phyloP scores from a whole-genome alignment of 1,140 invertebrate genomes.

The Danaus plexippus region DNA sequence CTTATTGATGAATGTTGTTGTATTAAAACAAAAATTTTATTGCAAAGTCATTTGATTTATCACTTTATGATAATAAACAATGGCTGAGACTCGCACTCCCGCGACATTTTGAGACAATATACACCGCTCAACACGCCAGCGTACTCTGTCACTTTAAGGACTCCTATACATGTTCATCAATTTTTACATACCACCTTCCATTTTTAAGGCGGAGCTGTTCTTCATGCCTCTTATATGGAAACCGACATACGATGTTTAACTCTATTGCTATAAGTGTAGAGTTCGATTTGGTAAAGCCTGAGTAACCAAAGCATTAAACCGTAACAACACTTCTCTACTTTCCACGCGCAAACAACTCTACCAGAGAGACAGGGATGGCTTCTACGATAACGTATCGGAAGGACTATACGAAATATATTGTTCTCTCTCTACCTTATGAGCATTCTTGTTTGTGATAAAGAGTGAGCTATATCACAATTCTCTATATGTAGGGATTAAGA shows the following conservation, averaged over 20 bases:
- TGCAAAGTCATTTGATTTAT: conserved; percentile 68
- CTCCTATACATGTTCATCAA: conserved; percentile 71
- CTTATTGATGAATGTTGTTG: conserved; percentile 25
- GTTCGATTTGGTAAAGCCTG: conserved; percentile 15
- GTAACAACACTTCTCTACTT: conserved; percentile 47
- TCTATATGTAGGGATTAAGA: conserved; percentile 47
- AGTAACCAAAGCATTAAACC: conserved; percentile 35
- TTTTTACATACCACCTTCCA: conserved; percentile 72
- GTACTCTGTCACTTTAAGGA: conserved; percentile 71
- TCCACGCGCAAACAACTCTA: conserved; percentile 31
- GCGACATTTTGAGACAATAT: conserved; percentile 70
- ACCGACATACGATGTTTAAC: conserved; percentile 19
- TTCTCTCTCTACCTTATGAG: conserved; percentile 31
- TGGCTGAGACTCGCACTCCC: conserved; percentile 47
- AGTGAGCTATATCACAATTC: conserved; percentile 28
- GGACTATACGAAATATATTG: conserved; percentile 16
- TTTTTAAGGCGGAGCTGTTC: conserved; percentile 71
- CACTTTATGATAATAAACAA: conserved; percentile 71
- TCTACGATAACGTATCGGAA: conserved; percentile 17
- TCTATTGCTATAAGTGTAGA: conserved; percentile 13
- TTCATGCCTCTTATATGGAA: conserved; percentile 39
- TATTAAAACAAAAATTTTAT: conserved; percentile 39
- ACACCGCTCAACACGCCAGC: conserved; percentile 66
- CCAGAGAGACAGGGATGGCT: conserved; percentile 48
- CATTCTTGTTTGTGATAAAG: conserved; percentile 32